These are phyloP conservation scores for Echiichthys vipera DNA, from an alignment of 2,797 vertebrate species.

Conservation along the genomic window DNA sequence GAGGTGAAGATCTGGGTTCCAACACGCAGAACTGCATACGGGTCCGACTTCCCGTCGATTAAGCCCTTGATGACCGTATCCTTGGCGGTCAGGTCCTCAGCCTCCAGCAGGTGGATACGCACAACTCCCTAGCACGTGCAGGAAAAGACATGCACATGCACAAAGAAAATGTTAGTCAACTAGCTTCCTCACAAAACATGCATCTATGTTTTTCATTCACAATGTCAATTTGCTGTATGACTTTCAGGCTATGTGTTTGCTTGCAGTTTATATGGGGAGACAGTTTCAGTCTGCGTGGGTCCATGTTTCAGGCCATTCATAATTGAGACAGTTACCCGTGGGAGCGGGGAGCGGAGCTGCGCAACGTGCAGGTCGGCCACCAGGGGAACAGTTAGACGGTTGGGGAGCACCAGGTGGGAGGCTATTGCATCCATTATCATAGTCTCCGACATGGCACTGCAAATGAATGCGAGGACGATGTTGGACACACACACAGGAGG, in stretches of 20 bases:
- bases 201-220: conserved; percentile 7
- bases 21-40: conserved; percentile 91
- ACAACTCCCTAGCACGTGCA: conserved; percentile 87
- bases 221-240: conserved; percentile 20
- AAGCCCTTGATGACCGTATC: conserved; percentile 93
- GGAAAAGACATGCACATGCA: conserved; percentile 10
- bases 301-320: conserved; percentile 49
- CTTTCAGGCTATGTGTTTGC: conserved; percentile 41
- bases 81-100: conserved; percentile 89
- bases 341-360: conserved; percentile 93
- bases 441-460: conserved; percentile 92
- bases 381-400: conserved; percentile 92
- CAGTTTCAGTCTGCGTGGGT: conserved; percentile 25
- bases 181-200: background rate
- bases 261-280: conserved; percentile 24
- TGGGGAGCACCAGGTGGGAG: conserved; percentile 93
- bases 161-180: background rate
- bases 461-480: conserved; percentile 77
- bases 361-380: conserved; percentile 91
- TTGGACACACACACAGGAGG: conserved; percentile 58
- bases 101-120: conserved; percentile 91
- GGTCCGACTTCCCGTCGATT: conserved; percentile 94
- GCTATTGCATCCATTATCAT: conserved; percentile 97
- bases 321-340: conserved; percentile 87
- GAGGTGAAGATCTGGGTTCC: conserved; percentile 94